Percentiles rank a stretch among this genome's conserved stretches.
phyloP scores from a whole-genome alignment of 2,797 vertebrate species.

The Pampus argenteus region DNA sequence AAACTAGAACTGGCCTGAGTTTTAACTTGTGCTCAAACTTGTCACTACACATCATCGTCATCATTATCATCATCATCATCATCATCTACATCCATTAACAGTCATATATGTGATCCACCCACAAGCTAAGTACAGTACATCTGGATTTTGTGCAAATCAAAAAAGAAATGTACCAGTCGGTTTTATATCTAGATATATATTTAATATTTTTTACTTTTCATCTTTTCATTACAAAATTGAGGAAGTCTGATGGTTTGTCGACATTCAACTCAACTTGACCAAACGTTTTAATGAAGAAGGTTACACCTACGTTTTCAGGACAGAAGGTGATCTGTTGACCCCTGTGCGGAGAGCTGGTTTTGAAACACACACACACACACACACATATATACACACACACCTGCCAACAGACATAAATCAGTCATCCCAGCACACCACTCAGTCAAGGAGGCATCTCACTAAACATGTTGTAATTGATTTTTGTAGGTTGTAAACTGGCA shows the following conservation, averaged over 20 bases:
- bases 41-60: slow-evolving; percentile 10
- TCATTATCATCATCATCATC: slow-evolving; percentile 16
- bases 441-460: slow-evolving; percentile 49
- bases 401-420: slow-evolving; percentile 15
- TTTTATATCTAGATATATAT: too few relatives aligned
- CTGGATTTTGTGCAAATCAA: slow-evolving; percentile 79
- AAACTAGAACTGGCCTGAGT: slow-evolving; percentile 45
- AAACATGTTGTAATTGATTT: slow-evolving; percentile 49
- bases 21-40: slow-evolving; percentile 67
- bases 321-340: slow-evolving; percentile 31
- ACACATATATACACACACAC: slow-evolving; percentile 29
- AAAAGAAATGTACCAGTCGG: slow-evolving; percentile 34
- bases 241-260: slow-evolving; percentile 39
- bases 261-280: slow-evolving; percentile 52
- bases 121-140: slow-evolving; percentile 79
- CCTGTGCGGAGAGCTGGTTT: slow-evolving; percentile 68
- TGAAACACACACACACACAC: slow-evolving; percentile 38
- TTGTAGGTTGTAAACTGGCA: slow-evolving; percentile 81
- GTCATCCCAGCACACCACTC: slow-evolving; percentile 30
- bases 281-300: slow-evolving; percentile 5
- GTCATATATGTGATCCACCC: slow-evolving; percentile 64
- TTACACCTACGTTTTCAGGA: slow-evolving; percentile 11
- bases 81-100: slow-evolving; percentile 59
- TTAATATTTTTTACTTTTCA: background rate
- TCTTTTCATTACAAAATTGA: slow-evolving; percentile 42